Evolutionary conservation across 2,113 vertebrate genomes (phyloP), one percentile per base, ranked within the genome.

Genomic region (Nycticryphes semicollaris): DNA sequence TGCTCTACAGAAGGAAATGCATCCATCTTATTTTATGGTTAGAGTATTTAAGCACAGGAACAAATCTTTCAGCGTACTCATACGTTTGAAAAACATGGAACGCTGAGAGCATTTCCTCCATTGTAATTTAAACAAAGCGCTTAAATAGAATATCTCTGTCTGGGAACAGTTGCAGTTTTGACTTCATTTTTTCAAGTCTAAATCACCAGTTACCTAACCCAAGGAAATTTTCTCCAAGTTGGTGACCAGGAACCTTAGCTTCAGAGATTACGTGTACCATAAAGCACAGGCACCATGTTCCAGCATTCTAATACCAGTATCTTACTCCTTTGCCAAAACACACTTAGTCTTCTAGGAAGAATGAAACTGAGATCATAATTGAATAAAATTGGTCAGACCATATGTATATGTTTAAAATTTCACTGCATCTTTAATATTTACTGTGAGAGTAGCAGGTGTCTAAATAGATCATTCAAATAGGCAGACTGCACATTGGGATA

Each of bases 391-490:
- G 35, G 27, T 83, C 67, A 90, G 57, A 72, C 53, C 23, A 72
- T 33, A 70, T 37, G 47, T 43, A 30, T 30, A 54, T 76, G 63
- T 83, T 87, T 75, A 68, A 76, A 82, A 51, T 54, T 89, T 84
- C 90, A 80, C 33, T 86, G 15, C 6, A 43, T 86, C 30, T 88
- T 93, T 91, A 92, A 53, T 54, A 28, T 88, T 59, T 67, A 78
- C 31, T 59, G 22, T 67, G 59, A 79, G 41, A 77, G 8, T 31
- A 74, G n/a, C 41, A 86, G 79, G 53, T 35, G 10, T 51, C 33
- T 47, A 80, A 41, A 74, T 4, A 77, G 31, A 37, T 72, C 15
- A 76, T 57, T 66, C 41, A 90, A 76, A 43, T 4, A 86, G 41
- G 27, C 39, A 90, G 76, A 47, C 28, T 59, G 50, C 18, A 21